Evolutionary conservation across 2,113 vertebrate species (phyloP), one percentile per base, ranked within the genome.

Genomic region (Poeciliopsis prolifica): DNA sequence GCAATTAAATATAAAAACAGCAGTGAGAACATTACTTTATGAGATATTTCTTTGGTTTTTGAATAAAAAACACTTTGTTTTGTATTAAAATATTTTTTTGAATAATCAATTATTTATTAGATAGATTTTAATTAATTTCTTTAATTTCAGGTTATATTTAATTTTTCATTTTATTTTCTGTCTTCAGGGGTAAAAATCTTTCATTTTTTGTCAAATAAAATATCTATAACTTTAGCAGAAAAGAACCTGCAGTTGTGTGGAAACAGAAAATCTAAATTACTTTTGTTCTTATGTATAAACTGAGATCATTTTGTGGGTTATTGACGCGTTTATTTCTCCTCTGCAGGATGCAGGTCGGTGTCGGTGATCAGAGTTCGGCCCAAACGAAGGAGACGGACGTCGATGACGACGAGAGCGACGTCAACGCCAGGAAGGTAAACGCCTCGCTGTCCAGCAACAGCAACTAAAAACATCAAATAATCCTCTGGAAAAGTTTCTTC

Each of bases 341-440:
- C 28, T 4, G 1, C 29, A 94, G 94, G 64, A 70, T 72, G 65
- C 72, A 72, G 91, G 82, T 73, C 81, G 80, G 10, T 0, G 80
- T 92, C 70, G 92, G 90, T 26, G 64, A 22, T 68, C 35, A 67
- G 37, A 73, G 22, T 14, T 89, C 78, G 69, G 90, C 94, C 77
- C 93, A 82, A 81, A 86, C 85, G 14, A 91, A 92, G 82, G 94
- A 96, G 4, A 91, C 91, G 0, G 90, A 94, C 75, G 71, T 68
- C 72, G 89, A 85, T 0, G 92, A 95, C n/a, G 94, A 95, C 0
- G 95, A 96, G 30, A 92, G 94, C 33, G 95, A 96, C 68, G 87
- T 97, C 64, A 95, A 96, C 3, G 94, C 94, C 71, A 96, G 94
- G 71, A 98, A 98, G 96, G 98, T 98, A 92, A 40, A 51, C 22